phyloP scores from a whole-genome alignment of 2,888 invertebrate genomes.

The Pilophorus perplexus region DNA sequence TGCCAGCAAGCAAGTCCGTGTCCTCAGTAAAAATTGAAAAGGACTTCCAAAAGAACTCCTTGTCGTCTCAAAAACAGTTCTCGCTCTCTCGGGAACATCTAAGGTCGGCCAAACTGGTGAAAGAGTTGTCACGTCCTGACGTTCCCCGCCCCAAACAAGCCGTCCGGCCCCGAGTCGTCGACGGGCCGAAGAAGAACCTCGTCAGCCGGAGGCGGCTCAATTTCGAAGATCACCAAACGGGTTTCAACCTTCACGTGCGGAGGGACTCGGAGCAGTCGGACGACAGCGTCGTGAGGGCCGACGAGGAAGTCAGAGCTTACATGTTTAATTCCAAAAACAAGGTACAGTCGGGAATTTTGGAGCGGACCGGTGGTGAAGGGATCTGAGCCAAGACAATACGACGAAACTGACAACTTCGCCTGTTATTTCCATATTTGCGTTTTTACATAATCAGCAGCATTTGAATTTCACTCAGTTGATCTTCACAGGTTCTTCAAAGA shows the following conservation, averaged over 20 bases:
- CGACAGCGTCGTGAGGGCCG: constrained; percentile 52
- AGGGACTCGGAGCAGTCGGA: constrained; percentile 42
- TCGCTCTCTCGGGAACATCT: constrained; percentile 44
- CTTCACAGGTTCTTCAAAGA: no score
- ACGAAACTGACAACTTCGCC: no score
- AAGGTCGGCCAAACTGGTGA: constrained; percentile 43
- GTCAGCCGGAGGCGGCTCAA: constrained; percentile 15
- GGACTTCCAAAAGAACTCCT: no score
- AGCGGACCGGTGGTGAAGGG: constrained; percentile 4
- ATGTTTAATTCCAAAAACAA: constrained; percentile 51
- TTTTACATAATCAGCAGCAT: no score
- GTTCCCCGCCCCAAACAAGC: not conserved
- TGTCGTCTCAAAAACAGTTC: constrained; percentile 31
- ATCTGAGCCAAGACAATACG: no score
- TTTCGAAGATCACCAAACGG: constrained; percentile 7
- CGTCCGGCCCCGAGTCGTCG: not conserved
- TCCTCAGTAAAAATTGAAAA: not conserved
- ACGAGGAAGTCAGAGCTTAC: constrained; percentile 62
- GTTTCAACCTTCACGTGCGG: not conserved
- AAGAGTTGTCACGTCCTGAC: constrained; percentile 33
- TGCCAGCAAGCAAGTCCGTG: not conserved
- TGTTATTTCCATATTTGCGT: not conserved
- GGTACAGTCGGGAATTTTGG: constrained; percentile 25
- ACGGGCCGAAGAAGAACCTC: not conserved
- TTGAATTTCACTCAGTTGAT: no score